phyloP scores from a whole-genome alignment of 2,113 vertebrate genomes.

The Scartelaos histophorus region DNA sequence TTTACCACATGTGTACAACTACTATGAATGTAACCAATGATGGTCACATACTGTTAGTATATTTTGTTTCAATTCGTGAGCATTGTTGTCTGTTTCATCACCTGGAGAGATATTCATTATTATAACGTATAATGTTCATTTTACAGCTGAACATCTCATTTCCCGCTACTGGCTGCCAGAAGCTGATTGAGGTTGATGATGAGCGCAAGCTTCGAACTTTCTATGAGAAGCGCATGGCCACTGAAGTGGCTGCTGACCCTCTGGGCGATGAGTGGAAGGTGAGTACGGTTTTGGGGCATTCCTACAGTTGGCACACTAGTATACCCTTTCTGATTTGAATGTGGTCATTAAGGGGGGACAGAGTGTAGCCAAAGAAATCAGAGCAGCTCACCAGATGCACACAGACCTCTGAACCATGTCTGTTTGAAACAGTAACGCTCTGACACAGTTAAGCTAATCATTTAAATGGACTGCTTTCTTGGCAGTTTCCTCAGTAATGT shows the following conservation, averaged over 20 bases:
- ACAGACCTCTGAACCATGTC: slow-evolving; percentile 30
- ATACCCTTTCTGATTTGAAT: slow-evolving; percentile 60
- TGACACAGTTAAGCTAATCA: slow-evolving; percentile 20
- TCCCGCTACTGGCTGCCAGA: slow-evolving; percentile 98
- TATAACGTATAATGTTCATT: not conserved
- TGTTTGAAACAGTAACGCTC: slow-evolving; percentile 63
- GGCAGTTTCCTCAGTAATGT: not conserved
- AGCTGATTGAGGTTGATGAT: slow-evolving; percentile 97
- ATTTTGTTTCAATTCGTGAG: too few species aligned
- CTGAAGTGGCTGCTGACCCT: slow-evolving; percentile 90
- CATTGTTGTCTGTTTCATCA: too few species aligned
- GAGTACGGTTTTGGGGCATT: slow-evolving; percentile 18
- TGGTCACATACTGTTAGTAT: too few species aligned
- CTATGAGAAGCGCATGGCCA: slow-evolving; percentile 98
- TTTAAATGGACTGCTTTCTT: not conserved
- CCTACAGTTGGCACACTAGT: slow-evolving; percentile 40
- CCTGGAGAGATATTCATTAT: too few species aligned
- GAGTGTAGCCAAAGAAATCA: slow-evolving; percentile 54
- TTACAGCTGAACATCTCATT: slow-evolving; percentile 95
- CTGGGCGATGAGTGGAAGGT: slow-evolving; percentile 99
- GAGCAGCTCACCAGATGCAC: slow-evolving; percentile 65
- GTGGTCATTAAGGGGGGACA: slow-evolving; percentile 64
- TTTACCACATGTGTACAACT: not conserved
- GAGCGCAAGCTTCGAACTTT: slow-evolving; percentile 95
- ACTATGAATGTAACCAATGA: too few species aligned